These are phyloP conservation scores for Temnothorax nylanderi DNA, from an alignment of 1,140 invertebrate genomes.

Conservation along the genomic window DNA sequence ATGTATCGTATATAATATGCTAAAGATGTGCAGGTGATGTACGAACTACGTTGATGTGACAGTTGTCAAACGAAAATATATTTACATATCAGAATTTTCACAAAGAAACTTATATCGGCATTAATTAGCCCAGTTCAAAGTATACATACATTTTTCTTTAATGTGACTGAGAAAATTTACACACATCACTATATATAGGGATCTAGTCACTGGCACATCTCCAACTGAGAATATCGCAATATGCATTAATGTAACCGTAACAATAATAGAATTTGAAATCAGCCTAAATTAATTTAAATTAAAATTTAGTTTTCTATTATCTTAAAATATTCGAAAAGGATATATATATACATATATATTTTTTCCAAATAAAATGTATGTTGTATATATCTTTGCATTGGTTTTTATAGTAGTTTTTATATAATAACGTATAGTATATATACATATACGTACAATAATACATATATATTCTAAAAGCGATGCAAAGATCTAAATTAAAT, in stretches of 20 bases:
- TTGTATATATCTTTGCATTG: not conserved
- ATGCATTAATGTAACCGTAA: not conserved
- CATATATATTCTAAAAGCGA: not conserved
- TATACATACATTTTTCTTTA: not conserved
- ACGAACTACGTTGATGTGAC: not conserved
- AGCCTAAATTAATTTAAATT: not conserved
- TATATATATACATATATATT: not conserved
- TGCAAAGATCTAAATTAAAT: not conserved
- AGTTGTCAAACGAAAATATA: not conserved
- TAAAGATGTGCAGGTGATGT: conserved; percentile 11
- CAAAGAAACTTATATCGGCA: not conserved
- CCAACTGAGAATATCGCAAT: not conserved
- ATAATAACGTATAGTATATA: not conserved
- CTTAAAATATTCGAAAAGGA: not conserved
- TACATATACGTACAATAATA: not conserved
- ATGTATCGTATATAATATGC: conserved; percentile 26
- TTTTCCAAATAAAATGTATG: not conserved
- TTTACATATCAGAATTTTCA: conserved; percentile 7
- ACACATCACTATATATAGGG: no score
- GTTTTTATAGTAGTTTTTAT: not conserved
- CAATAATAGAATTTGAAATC: not conserved
- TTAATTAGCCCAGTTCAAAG: not conserved
- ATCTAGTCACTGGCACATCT: conserved; percentile 35
- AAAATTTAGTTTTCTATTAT: not conserved
- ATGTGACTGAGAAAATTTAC: not conserved